Percentiles rank a stretch among this genome's conserved stretches.
phyloP scores from a whole-genome alignment of 2,113 vertebrate genomes.

The Forbesichthys agassizii region DNA sequence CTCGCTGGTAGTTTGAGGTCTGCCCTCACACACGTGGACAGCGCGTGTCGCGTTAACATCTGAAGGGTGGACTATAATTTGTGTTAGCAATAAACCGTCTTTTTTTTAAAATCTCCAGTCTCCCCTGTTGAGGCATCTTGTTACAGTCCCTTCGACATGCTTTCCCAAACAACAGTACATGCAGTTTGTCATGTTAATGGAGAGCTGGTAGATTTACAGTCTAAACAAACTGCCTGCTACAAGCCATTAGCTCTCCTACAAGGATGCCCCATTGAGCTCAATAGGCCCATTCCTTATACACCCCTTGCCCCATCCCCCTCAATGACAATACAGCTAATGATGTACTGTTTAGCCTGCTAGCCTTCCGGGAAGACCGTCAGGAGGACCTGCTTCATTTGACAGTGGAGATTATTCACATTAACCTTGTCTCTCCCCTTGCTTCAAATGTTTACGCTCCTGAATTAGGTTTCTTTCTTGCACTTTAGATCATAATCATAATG shows the following conservation, averaged over 20 bases:
- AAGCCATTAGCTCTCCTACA: slow-evolving; percentile 39
- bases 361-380: background rate
- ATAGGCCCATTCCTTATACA: slow-evolving; percentile 22
- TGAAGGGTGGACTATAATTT: too few species aligned
- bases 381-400: slow-evolving; percentile 17
- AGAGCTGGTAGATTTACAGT: slow-evolving; percentile 45
- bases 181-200: slow-evolving; percentile 41
- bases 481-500: too few species aligned
- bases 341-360: slow-evolving; percentile 10
- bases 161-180: background rate
- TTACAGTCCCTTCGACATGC: background rate
- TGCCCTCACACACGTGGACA: too few species aligned
- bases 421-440: background rate
- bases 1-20: too few species aligned
- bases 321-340: slow-evolving; percentile 20
- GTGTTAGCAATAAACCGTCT: too few species aligned
- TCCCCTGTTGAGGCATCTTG: too few species aligned
- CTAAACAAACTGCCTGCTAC: slow-evolving; percentile 39
- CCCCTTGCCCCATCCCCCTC: background rate
- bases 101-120: too few species aligned
- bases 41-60: too few species aligned
- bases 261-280: slow-evolving; percentile 52
- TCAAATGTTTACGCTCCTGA: background rate
- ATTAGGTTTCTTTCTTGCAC: too few species aligned
- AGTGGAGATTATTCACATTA: slow-evolving; percentile 45